A percentile compares a stretch with the other conserved stretches of the same genome.
Evolutionary conservation across 2,113 vertebrate species (phyloP).

Genomic region (Piaya cayana): DNA sequence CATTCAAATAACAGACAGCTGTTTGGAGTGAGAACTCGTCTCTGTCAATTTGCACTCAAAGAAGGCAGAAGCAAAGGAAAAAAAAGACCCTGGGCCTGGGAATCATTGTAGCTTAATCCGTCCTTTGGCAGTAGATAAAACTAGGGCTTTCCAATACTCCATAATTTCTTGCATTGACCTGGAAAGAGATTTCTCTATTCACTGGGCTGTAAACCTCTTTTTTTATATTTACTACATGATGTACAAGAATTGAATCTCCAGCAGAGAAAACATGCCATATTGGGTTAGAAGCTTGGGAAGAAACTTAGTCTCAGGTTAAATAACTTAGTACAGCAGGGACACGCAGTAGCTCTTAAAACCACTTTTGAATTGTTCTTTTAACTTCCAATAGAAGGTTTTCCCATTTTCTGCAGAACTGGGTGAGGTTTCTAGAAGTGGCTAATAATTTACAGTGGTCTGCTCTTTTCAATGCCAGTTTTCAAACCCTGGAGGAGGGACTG

Average conservation of each 20-base stretch:
- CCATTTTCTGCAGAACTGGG: neutral
- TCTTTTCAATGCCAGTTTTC: neutral
- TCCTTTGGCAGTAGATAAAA: constrained; percentile 75
- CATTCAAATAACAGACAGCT: constrained; percentile 75
- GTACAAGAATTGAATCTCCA: constrained; percentile 65
- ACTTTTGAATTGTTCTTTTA: constrained; percentile 50
- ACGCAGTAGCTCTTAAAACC: constrained; percentile 42
- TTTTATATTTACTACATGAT: constrained; percentile 69
- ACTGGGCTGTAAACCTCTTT: constrained; percentile 62
- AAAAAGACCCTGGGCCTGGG: constrained; percentile 63
- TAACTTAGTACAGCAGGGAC: neutral
- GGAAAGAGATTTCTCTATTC: constrained; percentile 71
- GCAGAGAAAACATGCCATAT: constrained; percentile 58
- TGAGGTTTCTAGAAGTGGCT: constrained; percentile 5
- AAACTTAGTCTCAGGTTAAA: constrained; percentile 55
- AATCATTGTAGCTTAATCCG: constrained; percentile 73
- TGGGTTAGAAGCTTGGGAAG: constrained; percentile 59
- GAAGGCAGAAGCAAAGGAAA: constrained; percentile 44
- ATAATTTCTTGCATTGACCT: constrained; percentile 73
- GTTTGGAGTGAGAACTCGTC: constrained; percentile 70
- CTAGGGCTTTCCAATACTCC: constrained; percentile 65
- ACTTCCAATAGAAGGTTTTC: neutral
- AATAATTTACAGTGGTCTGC: neutral
- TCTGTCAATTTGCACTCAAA: constrained; percentile 71
- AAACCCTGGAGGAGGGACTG: neutral